Evolutionary conservation across 2,797 vertebrate species (phyloP), one percentile per base, ranked within the genome.

Genomic region (Masticophis lateralis): DNA sequence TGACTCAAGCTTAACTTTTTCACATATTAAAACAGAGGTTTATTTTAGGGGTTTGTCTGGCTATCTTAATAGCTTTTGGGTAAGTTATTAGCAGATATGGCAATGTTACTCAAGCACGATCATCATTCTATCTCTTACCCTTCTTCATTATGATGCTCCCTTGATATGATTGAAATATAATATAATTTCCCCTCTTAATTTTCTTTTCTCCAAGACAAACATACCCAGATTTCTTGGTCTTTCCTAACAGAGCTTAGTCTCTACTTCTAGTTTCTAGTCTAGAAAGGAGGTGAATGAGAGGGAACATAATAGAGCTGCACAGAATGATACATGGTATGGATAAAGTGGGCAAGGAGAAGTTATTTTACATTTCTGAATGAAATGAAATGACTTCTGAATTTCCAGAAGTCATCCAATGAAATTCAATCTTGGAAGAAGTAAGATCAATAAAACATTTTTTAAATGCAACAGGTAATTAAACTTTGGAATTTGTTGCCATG

Each of bases 1-100:
- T 86, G 90, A 93, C 90, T 89, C 87, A 89, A 61, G 59, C 93
- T 93, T 86, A 93, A 91, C 90, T 86, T 93, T 60, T 91, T 61
- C 74, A 93, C 87, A 93, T 22, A 91, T 86, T 22, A 88, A 86
- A 57, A 89, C 89, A 93, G 60, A 93, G 79, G 79, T 69, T 61
- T 90, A 90, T 69, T 87, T 90, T 90, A 86, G 92, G 87, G 90
- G 60, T 25, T 57, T 18, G 6, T 55, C 83, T 37, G 61, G 47
- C 32, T 14, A 37, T 32, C n/a, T 61, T 22, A 60, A 4, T 55
- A n/a, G 11, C n/a, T 83, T 63, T 37, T 13, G 87, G 43, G 57
- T 18, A 14, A 69, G 55, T 61, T 53, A 89, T 22, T 92, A 53
- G 18, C 43, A 83, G 69, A 5, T 57, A 51, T 13, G 10, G 11